Conservation (phyloP, 2,888 invertebrate species). For the Steinernema hermaphroditum region DNA sequence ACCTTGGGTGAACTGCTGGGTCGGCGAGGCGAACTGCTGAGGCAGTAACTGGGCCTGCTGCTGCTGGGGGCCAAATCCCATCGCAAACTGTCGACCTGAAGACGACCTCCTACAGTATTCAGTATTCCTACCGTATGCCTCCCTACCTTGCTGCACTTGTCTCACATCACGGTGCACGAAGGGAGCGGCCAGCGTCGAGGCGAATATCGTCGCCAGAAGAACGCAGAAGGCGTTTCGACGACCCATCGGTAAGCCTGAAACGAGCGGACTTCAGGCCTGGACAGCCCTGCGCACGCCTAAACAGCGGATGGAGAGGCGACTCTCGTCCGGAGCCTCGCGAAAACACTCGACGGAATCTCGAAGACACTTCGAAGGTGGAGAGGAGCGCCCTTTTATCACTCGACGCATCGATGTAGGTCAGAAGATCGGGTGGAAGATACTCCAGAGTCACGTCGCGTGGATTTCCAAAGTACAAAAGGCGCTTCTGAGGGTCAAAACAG, state of each 20-base stretch:
- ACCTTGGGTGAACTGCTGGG: conserved; percentile 20
- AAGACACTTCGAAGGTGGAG: too few relatives aligned
- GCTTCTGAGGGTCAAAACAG: too few relatives aligned
- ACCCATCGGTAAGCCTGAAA: conserved; percentile 16
- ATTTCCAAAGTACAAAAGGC: too few relatives aligned
- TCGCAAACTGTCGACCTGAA: neutral
- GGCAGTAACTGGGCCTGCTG: conserved; percentile 6
- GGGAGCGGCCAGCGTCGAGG: neutral
- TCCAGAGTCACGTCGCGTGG: too few relatives aligned
- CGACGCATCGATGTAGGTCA: conserved; percentile 18
- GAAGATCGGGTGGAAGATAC: neutral
- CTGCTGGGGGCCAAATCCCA: conserved; percentile 18
- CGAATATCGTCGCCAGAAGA: neutral
- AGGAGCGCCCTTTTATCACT: conserved; percentile 9
- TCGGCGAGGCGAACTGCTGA: conserved; percentile 11
- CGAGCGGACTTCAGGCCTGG: too few relatives aligned
- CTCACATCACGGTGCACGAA: neutral
- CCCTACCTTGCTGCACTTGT: conserved; percentile 4
- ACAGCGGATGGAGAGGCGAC: too few relatives aligned
- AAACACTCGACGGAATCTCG: too few relatives aligned
- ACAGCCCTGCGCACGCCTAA: too few relatives aligned
- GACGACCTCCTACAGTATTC: neutral
- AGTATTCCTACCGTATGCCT: too few relatives aligned
- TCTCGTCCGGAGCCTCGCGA: too few relatives aligned
- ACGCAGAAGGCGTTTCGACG: neutral